Evolutionary conservation across 2,113 vertebrate genomes (phyloP), one percentile per base, ranked within the genome.

Genomic region (Motacilla tschutschensis): DNA sequence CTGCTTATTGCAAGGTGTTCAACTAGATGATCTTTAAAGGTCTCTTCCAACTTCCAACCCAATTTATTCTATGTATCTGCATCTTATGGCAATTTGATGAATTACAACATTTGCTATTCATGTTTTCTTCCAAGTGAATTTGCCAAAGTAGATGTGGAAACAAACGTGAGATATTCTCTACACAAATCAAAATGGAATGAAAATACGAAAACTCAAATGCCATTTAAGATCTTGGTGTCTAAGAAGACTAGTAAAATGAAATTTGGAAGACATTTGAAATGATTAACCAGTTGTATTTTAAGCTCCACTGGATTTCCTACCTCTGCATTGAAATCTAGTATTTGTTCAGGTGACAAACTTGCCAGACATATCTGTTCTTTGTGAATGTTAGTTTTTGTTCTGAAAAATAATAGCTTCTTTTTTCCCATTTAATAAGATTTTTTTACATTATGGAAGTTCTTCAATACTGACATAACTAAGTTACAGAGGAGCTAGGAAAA

Each of bases 31-130:
- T 17, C 16, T 50, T 25, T 35, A 43, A 35, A 69, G 10, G 16
- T 59, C 12, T 9, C 4, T 67, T 67, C 19, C 36, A 24, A 19
- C 4, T 67, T 67, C 19, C 36, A 24, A 19, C 31, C 12, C 36
- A 24, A 5, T 59, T 22, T 25, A 9, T 57, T 50, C 6, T 9
- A 6, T 50, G 12, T 29, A 24, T 28, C 25, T 65, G 5, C 40
- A 35, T 57, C 26, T 62, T 51, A 43, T 0, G 1, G 36, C 38
- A 41, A 9, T 75, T 75, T 60, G 43, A 29, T 65, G 60, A 31
- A 20, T 51, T 51, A 24, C 0, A 3, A 26, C 0, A 0, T 50
- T 74, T 55, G 17, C 19, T 12, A 10, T 59, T 58, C 8, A 17
- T 25, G 4, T 29, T 43, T 14, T 69, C 28, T 81, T 40, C 13